A percentile compares a stretch with the other conserved stretches of the same genome.
Conservation (phyloP, 2,113 vertebrate species). For the Dicrurus megarhynchus region DNA sequence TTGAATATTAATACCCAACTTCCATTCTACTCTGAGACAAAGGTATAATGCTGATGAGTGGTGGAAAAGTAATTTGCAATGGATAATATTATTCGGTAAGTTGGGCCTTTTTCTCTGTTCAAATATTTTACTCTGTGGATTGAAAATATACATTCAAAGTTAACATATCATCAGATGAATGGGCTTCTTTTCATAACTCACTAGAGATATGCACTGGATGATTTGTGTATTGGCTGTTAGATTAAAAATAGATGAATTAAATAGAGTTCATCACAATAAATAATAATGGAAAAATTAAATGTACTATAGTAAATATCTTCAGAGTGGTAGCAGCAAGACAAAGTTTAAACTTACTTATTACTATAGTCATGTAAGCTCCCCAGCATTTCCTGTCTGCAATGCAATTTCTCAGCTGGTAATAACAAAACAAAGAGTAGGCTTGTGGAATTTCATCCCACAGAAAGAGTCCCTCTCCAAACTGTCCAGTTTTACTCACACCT, state of each 20-base stretch:
- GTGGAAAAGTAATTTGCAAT: constrained; percentile 37
- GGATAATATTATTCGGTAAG: constrained; percentile 10
- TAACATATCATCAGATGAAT: not conserved
- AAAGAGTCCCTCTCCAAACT: not conserved
- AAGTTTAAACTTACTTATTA: not conserved
- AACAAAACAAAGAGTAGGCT: not conserved
- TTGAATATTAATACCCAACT: constrained; percentile 43
- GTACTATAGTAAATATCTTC: not conserved
- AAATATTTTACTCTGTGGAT: constrained; percentile 5
- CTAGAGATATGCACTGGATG: not conserved
- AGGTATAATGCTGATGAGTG: not conserved
- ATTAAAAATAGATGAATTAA: not conserved
- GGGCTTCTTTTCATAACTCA: not conserved
- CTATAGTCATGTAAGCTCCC: not conserved
- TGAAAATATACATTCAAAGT: constrained; percentile 7
- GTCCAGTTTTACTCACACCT: not conserved
- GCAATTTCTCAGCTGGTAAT: not conserved
- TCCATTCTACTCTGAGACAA: constrained; percentile 6
- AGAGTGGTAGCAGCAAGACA: not conserved
- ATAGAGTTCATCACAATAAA: not conserved
- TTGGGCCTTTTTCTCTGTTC: not conserved
- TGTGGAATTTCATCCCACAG: not conserved
- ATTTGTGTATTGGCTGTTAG: not conserved
- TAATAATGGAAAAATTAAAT: not conserved
- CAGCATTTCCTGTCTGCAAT: not conserved